Percentiles rank a stretch among this genome's conserved stretches.
Evolutionary conservation across 2,797 vertebrate genomes (phyloP).

Genomic region (Nannoperca obscura): DNA sequence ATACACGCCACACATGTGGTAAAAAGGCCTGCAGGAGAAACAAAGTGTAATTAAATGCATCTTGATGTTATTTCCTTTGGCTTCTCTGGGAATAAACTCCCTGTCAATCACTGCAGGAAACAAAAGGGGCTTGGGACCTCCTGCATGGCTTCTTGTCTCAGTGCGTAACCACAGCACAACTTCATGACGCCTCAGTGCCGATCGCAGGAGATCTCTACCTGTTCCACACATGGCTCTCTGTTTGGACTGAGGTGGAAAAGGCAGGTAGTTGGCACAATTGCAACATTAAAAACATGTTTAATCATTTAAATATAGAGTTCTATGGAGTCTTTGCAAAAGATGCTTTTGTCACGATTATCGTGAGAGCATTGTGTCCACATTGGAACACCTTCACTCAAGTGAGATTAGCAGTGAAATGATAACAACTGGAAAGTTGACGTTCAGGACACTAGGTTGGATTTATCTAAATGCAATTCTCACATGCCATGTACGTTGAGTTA

Average conservation of each 20-base stretch:
- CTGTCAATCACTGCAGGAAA: constrained; percentile 73
- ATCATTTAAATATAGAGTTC: constrained; percentile 54
- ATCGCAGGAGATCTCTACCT: constrained; percentile 29
- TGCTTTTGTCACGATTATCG: constrained; percentile 30
- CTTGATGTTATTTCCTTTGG: constrained; percentile 80
- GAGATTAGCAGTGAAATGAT: constrained; percentile 5
- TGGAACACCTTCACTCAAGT: constrained; percentile 6
- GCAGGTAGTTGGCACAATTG: constrained; percentile 28
- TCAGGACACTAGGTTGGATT: not conserved
- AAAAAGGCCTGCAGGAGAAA: constrained; percentile 72
- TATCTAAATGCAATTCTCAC: not conserved
- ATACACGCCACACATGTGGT: constrained; percentile 82
- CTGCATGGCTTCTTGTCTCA: constrained; percentile 63
- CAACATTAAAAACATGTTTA: constrained; percentile 32
- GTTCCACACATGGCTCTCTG: constrained; percentile 20
- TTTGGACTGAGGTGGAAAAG: constrained; percentile 31
- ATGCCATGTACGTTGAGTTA: not conserved
- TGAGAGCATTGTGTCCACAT: not conserved
- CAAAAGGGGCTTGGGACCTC: constrained; percentile 70
- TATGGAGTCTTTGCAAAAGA: constrained; percentile 11
- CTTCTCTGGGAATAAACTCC: constrained; percentile 73
- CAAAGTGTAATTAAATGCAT: constrained; percentile 80
- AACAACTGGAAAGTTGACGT: not conserved
- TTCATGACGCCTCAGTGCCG: constrained; percentile 32
- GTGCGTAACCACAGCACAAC: constrained; percentile 50